Evolutionary conservation across 2,888 invertebrate species (phyloP).

Genomic region (Stenolophus ochropezus): DNA sequence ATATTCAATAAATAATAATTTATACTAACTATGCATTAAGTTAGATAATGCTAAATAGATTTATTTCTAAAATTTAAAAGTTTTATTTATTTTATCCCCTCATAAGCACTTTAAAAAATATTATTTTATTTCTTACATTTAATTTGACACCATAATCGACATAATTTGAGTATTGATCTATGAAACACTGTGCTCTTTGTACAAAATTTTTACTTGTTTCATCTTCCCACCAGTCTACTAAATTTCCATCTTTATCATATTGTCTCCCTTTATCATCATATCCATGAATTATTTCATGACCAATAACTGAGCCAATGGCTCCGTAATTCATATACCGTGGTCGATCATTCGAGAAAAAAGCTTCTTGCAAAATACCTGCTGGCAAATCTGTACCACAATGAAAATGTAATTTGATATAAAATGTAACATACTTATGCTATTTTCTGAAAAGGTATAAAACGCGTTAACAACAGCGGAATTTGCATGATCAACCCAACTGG

Average conservation of each 20-base stretch:
- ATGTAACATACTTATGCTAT: conserved; percentile 82
- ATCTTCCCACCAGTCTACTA: conserved; percentile 91
- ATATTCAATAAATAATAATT: too few species aligned
- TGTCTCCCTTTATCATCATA: conserved; percentile 89
- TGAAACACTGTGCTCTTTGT: conserved; percentile 87
- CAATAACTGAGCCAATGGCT: conserved; percentile 88
- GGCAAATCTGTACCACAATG: conserved; percentile 82
- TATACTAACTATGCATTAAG: too few species aligned
- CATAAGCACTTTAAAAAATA: too few species aligned
- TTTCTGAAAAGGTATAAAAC: conserved; percentile 85
- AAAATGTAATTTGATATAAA: not conserved
- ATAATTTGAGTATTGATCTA: conserved; percentile 91
- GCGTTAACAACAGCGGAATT: conserved; percentile 86
- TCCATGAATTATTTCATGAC: conserved; percentile 91
- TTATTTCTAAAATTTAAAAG: too few species aligned
- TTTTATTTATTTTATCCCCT: too few species aligned
- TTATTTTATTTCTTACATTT: conserved; percentile 74
- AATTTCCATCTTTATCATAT: conserved; percentile 89
- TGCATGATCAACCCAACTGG: conserved; percentile 85
- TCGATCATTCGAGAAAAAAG: conserved; percentile 87
- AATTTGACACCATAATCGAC: conserved; percentile 82
- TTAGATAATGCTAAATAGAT: too few species aligned
- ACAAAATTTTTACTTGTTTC: conserved; percentile 85
- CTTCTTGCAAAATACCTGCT: conserved; percentile 90
- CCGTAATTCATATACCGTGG: conserved; percentile 92